Base-by-base conservation (phyloP, 2,113 vertebrate genomes). In the Pseudorasbora parva region DNA sequence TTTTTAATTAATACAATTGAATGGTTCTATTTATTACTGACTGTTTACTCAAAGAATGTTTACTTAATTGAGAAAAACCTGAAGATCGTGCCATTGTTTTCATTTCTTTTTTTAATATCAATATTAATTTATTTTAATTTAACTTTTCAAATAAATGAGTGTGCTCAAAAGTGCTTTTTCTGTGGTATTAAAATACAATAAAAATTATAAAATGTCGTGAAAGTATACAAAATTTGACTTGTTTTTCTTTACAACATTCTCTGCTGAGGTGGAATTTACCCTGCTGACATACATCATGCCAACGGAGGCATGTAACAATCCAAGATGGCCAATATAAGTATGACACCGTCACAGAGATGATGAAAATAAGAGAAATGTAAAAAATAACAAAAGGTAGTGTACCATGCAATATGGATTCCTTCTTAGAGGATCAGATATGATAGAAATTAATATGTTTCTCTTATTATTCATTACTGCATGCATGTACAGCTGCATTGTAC, bases 301-400 rank as follows among this genome's bases (percentile, higher is more conserved):
- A 62, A 60, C 41, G 2, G 15, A 79, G 77, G n/a, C 41, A 64
- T 47, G n/a, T 23, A 57, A 60, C 51, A 9, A 62, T 17, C 76
- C 37, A 25, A 23, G 57, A 79, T 27, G 37, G 23, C n/a, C 14
- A 60, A 64, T 62, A 19, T 62, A 8, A 19, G n/a, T 23, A 45
- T 64, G 77, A 78, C 30, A 59, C n/a, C n/a, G n/a, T n/a, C n/a
- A n/a, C 54, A 21, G 7, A 27, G 77, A 79, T 47, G 76, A 78
- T 62, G 77, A 64, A 79, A 79, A 79, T 41, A 62, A 62, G 37
- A 25, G 57, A 23, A 79, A 79, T 17, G 41, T 5, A 75, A 54
- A 62, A n/a, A n/a, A n/a, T n/a, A n/a, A n/a, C n/a, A n/a, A n/a
- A 45, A 78, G 4, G 8, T 1, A 45, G 57, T 27, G 60, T 25